Percentiles rank a stretch among this genome's conserved stretches.
Evolutionary conservation across 1,140 invertebrate genomes (phyloP).

Genomic region (Drosophila athabasca): DNA sequence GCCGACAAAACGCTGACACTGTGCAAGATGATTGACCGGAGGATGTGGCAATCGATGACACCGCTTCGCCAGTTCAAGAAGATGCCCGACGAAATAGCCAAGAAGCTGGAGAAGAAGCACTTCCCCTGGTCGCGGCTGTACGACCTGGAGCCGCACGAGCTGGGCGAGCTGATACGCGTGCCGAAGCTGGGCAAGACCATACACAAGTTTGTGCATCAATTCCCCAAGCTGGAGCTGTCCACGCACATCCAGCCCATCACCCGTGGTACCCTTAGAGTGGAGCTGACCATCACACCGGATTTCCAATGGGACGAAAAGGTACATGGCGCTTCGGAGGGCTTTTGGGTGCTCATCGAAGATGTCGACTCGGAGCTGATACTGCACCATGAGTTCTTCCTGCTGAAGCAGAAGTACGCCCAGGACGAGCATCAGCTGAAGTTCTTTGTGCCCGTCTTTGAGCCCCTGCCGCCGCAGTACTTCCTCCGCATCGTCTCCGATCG

Average conservation of each 20-base stretch:
- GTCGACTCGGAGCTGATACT: slow-evolving; percentile 98
- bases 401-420: slow-evolving; percentile 96
- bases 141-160: slow-evolving; percentile 98
- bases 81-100: slow-evolving; percentile 98
- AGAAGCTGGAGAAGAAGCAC: slow-evolving; percentile 99
- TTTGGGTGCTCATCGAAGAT: slow-evolving; percentile 99
- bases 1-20: slow-evolving; percentile 97
- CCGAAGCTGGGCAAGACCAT: slow-evolving; percentile 99
- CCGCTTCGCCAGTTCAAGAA: slow-evolving; percentile 98
- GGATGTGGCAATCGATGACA: slow-evolving; percentile 99
- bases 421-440: slow-evolving; percentile 99
- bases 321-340: slow-evolving; percentile 97
- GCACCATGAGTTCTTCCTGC: slow-evolving; percentile 98
- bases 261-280: slow-evolving; percentile 95
- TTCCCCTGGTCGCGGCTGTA: slow-evolving; percentile 97
- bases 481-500: slow-evolving; percentile 91
- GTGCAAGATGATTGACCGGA: slow-evolving; percentile 99
- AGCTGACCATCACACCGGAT: slow-evolving; percentile 99
- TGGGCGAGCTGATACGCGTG: slow-evolving; percentile 97
- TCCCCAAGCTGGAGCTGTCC: slow-evolving; percentile 96
- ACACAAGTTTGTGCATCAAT: slow-evolving; percentile 99
- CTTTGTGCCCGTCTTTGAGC: slow-evolving; percentile 99
- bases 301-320: slow-evolving; percentile 99
- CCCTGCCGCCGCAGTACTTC: slow-evolving; percentile 99
- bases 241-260: slow-evolving; percentile 99